Conservation (phyloP, 2,113 vertebrate species). For the Alethe castanea region DNA sequence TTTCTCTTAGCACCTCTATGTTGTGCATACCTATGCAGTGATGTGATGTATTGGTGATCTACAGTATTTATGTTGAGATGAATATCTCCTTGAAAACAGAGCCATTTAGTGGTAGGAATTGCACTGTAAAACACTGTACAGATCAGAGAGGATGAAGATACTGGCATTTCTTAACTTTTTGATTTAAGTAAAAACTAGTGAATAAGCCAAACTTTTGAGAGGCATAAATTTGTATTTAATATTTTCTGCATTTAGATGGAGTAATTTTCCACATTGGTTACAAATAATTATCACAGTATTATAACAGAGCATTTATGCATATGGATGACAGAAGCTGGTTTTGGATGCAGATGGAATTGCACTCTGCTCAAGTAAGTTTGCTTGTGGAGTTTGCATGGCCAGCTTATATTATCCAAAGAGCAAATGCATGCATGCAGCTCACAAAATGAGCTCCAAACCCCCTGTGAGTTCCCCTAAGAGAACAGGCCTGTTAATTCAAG, state of each 20-base stretch:
- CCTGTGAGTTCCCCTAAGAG: neutral
- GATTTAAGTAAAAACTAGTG: neutral
- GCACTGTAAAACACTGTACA: neutral
- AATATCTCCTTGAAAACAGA: neutral
- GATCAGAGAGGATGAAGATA: neutral
- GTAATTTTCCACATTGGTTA: neutral
- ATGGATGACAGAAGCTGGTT: neutral
- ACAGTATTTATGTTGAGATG: neutral
- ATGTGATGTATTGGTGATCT: neutral
- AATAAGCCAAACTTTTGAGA: neutral
- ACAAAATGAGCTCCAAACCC: neutral
- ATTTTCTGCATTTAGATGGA: neutral
- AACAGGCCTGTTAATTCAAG: neutral
- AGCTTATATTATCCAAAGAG: neutral
- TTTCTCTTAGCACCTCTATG: neutral
- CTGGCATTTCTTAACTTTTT: neutral
- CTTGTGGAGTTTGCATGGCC: neutral
- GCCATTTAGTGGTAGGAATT: neutral
- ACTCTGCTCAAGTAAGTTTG: neutral
- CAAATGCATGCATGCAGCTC: neutral
- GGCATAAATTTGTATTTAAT: neutral
- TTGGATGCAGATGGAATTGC: neutral
- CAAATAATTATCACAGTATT: neutral
- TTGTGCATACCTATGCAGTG: neutral
- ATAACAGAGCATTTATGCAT: neutral